These are phyloP conservation scores for Patagioenas fasciata DNA, from an alignment of 2,113 vertebrate species.

Conservation along the genomic window DNA sequence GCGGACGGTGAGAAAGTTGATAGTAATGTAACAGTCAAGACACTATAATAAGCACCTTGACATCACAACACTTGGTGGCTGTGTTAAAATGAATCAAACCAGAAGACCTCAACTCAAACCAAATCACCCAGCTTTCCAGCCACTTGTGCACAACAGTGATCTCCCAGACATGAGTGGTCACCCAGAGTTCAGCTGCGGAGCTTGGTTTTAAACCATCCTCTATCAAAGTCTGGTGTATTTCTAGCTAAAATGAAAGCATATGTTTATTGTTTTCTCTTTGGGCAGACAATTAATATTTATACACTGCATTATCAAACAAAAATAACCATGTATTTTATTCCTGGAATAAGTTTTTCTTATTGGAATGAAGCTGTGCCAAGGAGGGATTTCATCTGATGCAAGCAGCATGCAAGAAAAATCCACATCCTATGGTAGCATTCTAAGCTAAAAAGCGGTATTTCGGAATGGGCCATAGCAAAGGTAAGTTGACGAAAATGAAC, in stretches of 20 bases:
- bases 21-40: accelerated
- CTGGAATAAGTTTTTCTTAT: background rate
- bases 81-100: background rate
- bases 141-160: background rate
- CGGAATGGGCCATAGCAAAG: background rate
- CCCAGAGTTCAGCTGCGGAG: background rate
- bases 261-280: background rate
- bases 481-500: background rate
- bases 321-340: slow-evolving; percentile 15
- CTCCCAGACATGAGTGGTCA: background rate
- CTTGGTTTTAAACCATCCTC: background rate
- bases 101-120: background rate
- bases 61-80: background rate
- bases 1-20: background rate
- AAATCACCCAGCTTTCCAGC: background rate
- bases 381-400: slow-evolving; percentile 41
- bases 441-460: background rate
- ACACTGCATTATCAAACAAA: background rate
- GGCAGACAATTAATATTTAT: slow-evolving; percentile 12
- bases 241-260: slow-evolving; percentile 19
- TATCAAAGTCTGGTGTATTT: background rate
- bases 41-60: background rate
- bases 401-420: slow-evolving; percentile 1
- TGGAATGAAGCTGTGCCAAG: slow-evolving; percentile 35
- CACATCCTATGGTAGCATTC: background rate